Evolutionary conservation across 2,797 vertebrate genomes (phyloP).

Genomic region (Siniperca undulata): DNA sequence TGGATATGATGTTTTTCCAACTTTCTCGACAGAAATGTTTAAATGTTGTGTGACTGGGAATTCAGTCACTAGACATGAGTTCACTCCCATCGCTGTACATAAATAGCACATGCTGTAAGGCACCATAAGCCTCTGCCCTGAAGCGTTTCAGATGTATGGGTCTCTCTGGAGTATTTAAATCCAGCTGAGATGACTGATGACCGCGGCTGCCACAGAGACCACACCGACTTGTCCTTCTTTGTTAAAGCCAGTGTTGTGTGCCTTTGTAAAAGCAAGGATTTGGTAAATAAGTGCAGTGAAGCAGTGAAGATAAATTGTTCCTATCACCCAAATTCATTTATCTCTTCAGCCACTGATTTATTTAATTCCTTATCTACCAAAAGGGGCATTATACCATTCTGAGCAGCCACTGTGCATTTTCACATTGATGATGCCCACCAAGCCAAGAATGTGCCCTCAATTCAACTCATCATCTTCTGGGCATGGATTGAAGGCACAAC

Average conservation of each 20-base stretch:
- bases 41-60: conserved; percentile 36
- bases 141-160: conserved; percentile 61
- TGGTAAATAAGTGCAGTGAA: conserved; percentile 81
- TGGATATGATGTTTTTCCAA: conserved; percentile 14
- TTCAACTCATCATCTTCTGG: conserved; percentile 42
- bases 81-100: conserved; percentile 37
- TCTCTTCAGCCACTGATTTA: conserved; percentile 70
- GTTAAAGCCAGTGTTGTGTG: conserved; percentile 56
- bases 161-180: conserved; percentile 73
- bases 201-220: conserved; percentile 64
- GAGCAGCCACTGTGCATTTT: conserved; percentile 54
- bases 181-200: conserved; percentile 82
- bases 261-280: conserved; percentile 78
- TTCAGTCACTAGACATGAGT: conserved; percentile 11
- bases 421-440: conserved; percentile 40
- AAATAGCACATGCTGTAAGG: conserved; percentile 50
- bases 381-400: conserved; percentile 53
- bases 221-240: conserved; percentile 70
- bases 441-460: conserved; percentile 26
- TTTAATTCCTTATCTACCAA: conserved; percentile 72
- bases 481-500: conserved; percentile 10
- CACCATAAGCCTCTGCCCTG: conserved; percentile 46
- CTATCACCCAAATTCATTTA: conserved; percentile 79
- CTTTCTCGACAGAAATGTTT: conserved; percentile 28
- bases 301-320: conserved; percentile 78